phyloP scores from a whole-genome alignment of 2,888 invertebrate species.

The Drosophila anomalata region DNA sequence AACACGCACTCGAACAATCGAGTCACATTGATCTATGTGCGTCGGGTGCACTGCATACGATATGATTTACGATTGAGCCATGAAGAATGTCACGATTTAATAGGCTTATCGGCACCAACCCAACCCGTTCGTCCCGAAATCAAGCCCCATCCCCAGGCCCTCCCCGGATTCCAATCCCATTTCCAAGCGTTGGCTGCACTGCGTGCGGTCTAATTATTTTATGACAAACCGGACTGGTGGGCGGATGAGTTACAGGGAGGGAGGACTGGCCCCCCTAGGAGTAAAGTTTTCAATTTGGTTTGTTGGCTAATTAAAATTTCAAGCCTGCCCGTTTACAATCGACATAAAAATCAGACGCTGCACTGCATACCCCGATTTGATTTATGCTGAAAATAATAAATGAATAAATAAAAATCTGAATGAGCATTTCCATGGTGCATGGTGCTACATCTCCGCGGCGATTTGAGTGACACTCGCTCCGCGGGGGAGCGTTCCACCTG shows the following conservation, averaged over 20 bases:
- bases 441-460: conserved; percentile 5
- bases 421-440: conserved; percentile 1
- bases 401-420: conserved; percentile 34
- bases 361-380: conserved; percentile 56
- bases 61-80: conserved; percentile 80
- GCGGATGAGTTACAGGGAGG: neutral
- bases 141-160: conserved; percentile 26
- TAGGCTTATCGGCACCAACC: conserved; percentile 67
- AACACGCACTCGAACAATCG: conserved; percentile 73
- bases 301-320: conserved; percentile 71
- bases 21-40: conserved; percentile 74
- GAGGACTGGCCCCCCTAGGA: conserved; percentile 29
- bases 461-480: conserved; percentile 56
- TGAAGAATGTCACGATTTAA: conserved; percentile 79
- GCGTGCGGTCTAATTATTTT: conserved; percentile 80
- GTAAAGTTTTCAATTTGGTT: conserved; percentile 41
- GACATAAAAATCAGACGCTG: conserved; percentile 51
- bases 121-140: conserved; percentile 36
- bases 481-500: conserved; percentile 57
- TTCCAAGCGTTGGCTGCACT: conserved; percentile 52
- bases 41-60: conserved; percentile 39
- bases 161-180: conserved; percentile 15
- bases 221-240: conserved; percentile 63
- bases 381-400: conserved; percentile 57
- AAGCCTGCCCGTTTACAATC: conserved; percentile 40